Base-by-base conservation (phyloP, 1,140 invertebrate species). In the Drosophila rhopaloa region DNA sequence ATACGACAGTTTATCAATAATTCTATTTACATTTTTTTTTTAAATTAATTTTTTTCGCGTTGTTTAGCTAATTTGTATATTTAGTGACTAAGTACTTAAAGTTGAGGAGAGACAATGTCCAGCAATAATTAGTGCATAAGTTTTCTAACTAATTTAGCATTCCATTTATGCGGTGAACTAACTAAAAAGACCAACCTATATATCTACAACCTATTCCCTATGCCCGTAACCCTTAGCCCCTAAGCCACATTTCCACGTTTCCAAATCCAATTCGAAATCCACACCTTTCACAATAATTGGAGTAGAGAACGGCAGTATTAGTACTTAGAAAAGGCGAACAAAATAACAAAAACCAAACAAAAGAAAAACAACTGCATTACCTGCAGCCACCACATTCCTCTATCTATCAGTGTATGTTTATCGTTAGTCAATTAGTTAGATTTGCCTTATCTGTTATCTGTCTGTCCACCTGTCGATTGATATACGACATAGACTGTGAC, bases 1-100 rank as follows among this genome's bases (percentile, higher is more conserved):
- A n/a, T 35, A 47, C 56, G 43, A 41, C 10, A 40, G 24, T 3
- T 5, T 61, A 61, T 38, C n/a, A n/a, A 46, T 46, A 47, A 32
- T 40, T 38, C 57, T 10, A 16, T 51, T n/a, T 58, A 56, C 32
- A 29, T 60, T 60, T 60, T 62, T 62, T 43, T 56, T 60, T 59
- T 55, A 43, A 50, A 68, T 41, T 19, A 44, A 63, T 38, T 56
- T 56, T 60, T 47, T 78, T 57, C 67, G 58, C 63, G 19, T 71
- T 76, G 59, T 73, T 68, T 84, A 84, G 81, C 75, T 85, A 85
- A 79, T 68, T 58, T 71, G 68, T 76, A 79, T 43, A 66, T 41
- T 61, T 80, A 88, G 80, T 80, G 38, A 77, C 79, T 88, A 89
- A 80, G 84, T 88, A 88, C 84, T 57, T 72, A 71, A 72, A 58